Evolutionary conservation across 1,140 invertebrate genomes (phyloP), one percentile per base, ranked within the genome.

Genomic region (Philaenus spumarius): DNA sequence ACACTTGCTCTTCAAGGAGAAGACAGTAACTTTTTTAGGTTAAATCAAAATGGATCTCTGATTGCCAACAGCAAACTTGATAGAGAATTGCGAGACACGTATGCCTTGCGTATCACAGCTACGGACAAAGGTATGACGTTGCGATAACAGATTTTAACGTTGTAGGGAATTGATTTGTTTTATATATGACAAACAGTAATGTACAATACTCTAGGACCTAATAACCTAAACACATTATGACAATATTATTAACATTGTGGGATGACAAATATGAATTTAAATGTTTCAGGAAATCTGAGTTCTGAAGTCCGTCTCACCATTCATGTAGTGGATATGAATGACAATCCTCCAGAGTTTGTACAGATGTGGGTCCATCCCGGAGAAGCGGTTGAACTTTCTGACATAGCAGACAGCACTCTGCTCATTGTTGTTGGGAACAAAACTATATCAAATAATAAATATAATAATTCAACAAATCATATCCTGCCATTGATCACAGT

Each of bases 281-380:
- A 55, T 54, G 48, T 66, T 67, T 46, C 66, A 69, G 86, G 85
- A 1, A 86, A 87, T 55, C 67, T 90, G 11, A 82, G 77, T n/a
- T 83, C 83, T 2, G 82, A 85, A 70, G 82, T 83, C 0, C 80
- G 81, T 61, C 65, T 95, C 2, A 83, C 75, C 0, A 81, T 95
- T 47, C 76, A 73, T 1, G 73, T 95, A 12, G 74, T 81, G 5
- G 92, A 95, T 72, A 82, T 85, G 58, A 95, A 95, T 68, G 92
- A 95, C 70, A 92, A 93, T 73, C 63, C 77, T 0, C 92, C 92
- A 0, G 76, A 78, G 46, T 85, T 83, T 61, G 78, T 77, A 58
- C 81, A 85, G 64, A 81, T 86, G 66, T 77, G 81, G 17, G 78
- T 86, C 39, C 80, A 81, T 2, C 73, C 82, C 7, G 79, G 82